phyloP scores from a whole-genome alignment of 2,888 invertebrate genomes.

The Crossocerus cetratus region DNA sequence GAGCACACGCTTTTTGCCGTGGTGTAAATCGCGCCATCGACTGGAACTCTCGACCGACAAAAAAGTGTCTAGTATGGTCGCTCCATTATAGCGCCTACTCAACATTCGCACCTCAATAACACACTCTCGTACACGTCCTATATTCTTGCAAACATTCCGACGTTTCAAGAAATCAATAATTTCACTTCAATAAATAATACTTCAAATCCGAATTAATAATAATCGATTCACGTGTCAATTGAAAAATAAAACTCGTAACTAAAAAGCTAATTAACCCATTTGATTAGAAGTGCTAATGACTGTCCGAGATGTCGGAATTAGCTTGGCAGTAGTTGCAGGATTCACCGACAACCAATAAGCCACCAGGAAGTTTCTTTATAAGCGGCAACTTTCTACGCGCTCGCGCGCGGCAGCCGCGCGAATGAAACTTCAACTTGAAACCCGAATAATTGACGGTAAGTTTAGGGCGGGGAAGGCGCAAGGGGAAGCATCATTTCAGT shows the following conservation, averaged over 20 bases:
- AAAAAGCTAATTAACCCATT: constrained; percentile 25
- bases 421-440: constrained; percentile 44
- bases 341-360: constrained; percentile 31
- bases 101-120: too few relatives aligned
- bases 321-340: constrained; percentile 38
- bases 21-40: too few relatives aligned
- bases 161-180: too few relatives aligned
- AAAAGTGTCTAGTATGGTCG: too few relatives aligned
- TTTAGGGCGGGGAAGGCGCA: constrained; percentile 16
- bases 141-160: too few relatives aligned
- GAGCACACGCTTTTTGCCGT: too few relatives aligned
- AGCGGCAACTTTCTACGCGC: constrained; percentile 42
- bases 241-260: constrained; percentile 28
- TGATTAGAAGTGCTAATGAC: constrained; percentile 44
- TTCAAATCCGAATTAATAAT: too few relatives aligned
- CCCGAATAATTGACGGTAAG: constrained; percentile 47
- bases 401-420: constrained; percentile 9
- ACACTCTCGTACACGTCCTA: too few relatives aligned
- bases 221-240: too few relatives aligned
- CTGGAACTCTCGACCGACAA: too few relatives aligned
- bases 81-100: too few relatives aligned
- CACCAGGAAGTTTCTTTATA: constrained; percentile 42
- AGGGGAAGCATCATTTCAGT: constrained; percentile 16
- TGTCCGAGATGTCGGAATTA: constrained; percentile 48
- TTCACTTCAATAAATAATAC: too few relatives aligned